Evolutionary conservation across 2,888 invertebrate genomes (phyloP), one percentile per base, ranked within the genome.

Genomic region (Callinectes sapidus): DNA sequence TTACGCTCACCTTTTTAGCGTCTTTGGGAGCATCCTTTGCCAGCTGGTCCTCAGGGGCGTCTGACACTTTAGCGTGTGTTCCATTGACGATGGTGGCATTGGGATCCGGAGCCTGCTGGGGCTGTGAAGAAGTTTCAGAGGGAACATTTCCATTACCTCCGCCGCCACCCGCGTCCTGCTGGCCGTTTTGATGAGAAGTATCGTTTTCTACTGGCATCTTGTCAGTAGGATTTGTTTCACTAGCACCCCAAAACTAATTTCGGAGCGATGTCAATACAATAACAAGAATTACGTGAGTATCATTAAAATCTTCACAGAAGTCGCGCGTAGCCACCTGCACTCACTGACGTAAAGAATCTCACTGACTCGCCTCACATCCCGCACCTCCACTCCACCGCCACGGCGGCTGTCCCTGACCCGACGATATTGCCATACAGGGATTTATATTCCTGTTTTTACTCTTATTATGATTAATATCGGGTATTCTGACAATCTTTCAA

Each of bases 171-270:
- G 89, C 81, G 89, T 89, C 89, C 89, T 92, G 85, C 61, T 92
- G 92, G 35, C 92, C 92, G 54, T 92, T 89, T 77, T 92, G 92
- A 23, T 89, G 92, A 42, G 92, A 86, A 35, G 89, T 86, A 85
- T 92, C 92, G 89, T 92, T 89, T 89, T 92, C 92, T 35, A 92
- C 92, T 55, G 92, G 92, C 92, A 92, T 92, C 61, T 86, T 86
- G 89, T 81, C 77, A 81, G 85, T 86, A 39, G 66, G 42, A 85
- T 16, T 14, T 85, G 54, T 66, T 90, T 55, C 90, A 90, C 90
- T 85, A 32, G 48, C 85, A 85, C 85, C 85, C 54, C 28, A 54
- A 16, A 85, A 85, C 81, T 48, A 35, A 48, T 54, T 81, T 35
- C 66, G 77, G 48, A 85, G 32, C 77, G 55, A 85, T 55, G 91